Percentiles rank a stretch among this genome's conserved stretches.
These are phyloP conservation scores for Philhelius pedissequus DNA, from an alignment of 2,888 invertebrate species.

Conservation along the genomic window DNA sequence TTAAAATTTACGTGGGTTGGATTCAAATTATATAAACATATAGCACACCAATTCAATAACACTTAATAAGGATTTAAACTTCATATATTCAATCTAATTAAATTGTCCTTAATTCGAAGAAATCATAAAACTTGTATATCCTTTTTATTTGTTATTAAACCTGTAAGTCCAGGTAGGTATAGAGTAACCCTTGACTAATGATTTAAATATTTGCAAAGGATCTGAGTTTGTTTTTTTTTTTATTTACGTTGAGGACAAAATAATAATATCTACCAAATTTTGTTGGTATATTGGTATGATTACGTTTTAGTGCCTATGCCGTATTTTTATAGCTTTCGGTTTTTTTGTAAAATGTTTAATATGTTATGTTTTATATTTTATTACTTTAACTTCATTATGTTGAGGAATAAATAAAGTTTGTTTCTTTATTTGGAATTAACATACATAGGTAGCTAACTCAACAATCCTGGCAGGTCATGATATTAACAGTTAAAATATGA, in stretches of 20 bases:
- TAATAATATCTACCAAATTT: neutral
- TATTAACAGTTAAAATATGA: too few relatives aligned
- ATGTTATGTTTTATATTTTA: too few relatives aligned
- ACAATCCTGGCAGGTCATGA: too few relatives aligned
- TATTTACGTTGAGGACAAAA: neutral
- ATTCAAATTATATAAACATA: neutral
- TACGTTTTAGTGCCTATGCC: neutral
- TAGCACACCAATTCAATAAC: neutral
- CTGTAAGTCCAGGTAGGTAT: neutral
- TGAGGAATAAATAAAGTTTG: too few relatives aligned
- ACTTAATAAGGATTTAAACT: neutral
- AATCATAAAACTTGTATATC: neutral
- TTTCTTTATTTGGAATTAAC: too few relatives aligned
- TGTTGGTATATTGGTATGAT: neutral
- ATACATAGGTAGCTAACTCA: too few relatives aligned
- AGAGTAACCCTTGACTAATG: neutral
- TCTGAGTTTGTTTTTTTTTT: neutral
- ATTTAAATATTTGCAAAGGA: neutral
- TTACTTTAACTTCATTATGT: too few relatives aligned
- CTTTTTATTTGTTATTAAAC: neutral
- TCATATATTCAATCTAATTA: constrained; percentile 12
- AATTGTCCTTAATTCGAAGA: neutral
- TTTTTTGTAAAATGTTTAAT: too few relatives aligned
- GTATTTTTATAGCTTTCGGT: neutral
- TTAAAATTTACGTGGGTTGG: too few relatives aligned